A percentile compares a stretch with the other conserved stretches of the same genome.
Evolutionary conservation across 2,797 vertebrate species (phyloP).

Genomic region (Paramormyrops hopkinsi): DNA sequence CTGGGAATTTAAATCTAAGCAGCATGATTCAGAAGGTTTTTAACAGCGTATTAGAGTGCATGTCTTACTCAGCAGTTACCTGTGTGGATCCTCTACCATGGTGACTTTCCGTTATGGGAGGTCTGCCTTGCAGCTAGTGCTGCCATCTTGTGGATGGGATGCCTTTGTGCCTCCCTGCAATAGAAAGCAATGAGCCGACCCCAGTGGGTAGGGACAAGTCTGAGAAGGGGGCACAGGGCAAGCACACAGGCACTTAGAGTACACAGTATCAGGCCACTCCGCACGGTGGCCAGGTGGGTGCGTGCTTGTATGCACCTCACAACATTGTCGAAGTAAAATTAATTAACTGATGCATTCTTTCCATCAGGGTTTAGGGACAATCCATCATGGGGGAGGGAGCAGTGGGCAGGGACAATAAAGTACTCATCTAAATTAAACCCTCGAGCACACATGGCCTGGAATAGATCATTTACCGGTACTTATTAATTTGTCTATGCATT

Average conservation of each 20-base stretch:
- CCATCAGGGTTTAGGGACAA: constrained; percentile 52
- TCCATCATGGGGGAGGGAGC: constrained; percentile 48
- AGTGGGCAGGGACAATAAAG: constrained; percentile 56
- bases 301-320: constrained; percentile 16
- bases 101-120: background rate
- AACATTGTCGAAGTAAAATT: constrained; percentile 56
- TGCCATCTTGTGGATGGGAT: constrained; percentile 14
- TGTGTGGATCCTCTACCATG: constrained; percentile 9
- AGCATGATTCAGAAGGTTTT: background rate
- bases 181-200: background rate
- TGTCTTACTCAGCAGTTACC: background rate
- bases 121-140: background rate
- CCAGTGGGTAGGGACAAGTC: background rate
- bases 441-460: constrained; percentile 38
- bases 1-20: background rate
- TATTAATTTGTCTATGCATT: constrained; percentile 51
- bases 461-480: constrained; percentile 48
- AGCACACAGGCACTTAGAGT: background rate
- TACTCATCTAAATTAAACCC: constrained; percentile 62
- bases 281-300: constrained; percentile 7
- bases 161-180: background rate
- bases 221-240: background rate
- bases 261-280: background rate
- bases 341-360: constrained; percentile 67
- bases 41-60: background rate